Base-by-base conservation (phyloP, 2,888 invertebrate genomes). In the Pheosia tremula region DNA sequence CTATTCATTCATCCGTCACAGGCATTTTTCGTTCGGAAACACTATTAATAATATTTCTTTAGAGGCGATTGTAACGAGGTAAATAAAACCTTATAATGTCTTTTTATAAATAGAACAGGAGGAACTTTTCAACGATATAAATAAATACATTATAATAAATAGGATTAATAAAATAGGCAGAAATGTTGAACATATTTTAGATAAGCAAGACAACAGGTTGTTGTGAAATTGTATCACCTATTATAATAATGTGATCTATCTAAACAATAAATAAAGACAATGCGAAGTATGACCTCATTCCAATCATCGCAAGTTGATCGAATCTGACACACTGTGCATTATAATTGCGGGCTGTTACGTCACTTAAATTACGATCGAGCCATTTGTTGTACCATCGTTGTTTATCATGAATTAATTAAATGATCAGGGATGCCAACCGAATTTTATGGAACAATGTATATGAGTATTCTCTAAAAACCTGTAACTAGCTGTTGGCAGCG, bases 251-350 rank as follows among this genome's bases (percentile, higher is more conserved):
- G 77, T 74, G 75, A 78, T 80, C 77, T 79, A 78, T 80, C 77
- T 79, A 77, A 82, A 84, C 80, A 83, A 83, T 81, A 81, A 79
- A 79, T 78, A 80, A 75, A 79, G 75, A 82, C 81, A 85, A 83
- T 84, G 81, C 78, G 75, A 71, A 65, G 72, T 64, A 76, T 85
- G 87, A 86, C 86, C 85, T 87, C 86, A 85, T 84, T 85, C 69
- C 78, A 63, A 78, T 80, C 77, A 76, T 79, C 79, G 72, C 74
- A 62, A 69, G 75, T 73, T 72, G 76, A 82, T 83, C 82, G 75
- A 81, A 81, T 72, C 75, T 80, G 81, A 83, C 80, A 81, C 80
- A 75, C 69, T 63, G 63, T 64, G 84, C 80, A 85, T 85, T 82
- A 79, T 84, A 84, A 87, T 85, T 79, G 43, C 60, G 57, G 65